Evolutionary conservation across 1,140 invertebrate genomes (phyloP).

Genomic region (Pectinophora gossypiella): DNA sequence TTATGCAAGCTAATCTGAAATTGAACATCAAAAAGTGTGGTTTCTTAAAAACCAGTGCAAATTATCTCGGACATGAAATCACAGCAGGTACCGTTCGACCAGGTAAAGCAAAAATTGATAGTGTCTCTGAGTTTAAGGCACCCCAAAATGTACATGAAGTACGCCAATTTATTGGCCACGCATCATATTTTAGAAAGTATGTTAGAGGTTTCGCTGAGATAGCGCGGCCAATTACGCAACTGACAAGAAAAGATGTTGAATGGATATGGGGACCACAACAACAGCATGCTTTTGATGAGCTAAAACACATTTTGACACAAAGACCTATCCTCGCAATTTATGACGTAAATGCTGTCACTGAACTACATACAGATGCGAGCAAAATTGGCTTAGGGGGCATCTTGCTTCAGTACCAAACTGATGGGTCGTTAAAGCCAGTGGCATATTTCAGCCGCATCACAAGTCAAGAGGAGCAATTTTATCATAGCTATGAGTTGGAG

Average conservation of each 20-base stretch:
- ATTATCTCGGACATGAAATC: conserved; percentile 5
- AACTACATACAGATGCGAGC: conserved; percentile 6
- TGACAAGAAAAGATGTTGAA: conserved; percentile 3
- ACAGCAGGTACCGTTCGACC: conserved; percentile 1
- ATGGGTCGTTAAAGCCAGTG: too few relatives aligned
- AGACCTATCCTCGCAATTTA: conserved; percentile 4
- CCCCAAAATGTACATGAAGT: conserved; percentile 2
- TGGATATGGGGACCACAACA: background rate
- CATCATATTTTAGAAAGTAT: conserved; percentile 2
- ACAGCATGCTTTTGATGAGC: background rate
- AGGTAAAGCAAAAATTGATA: background rate
- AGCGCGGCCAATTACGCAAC: background rate
- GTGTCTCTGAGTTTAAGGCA: background rate
- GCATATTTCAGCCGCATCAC: too few relatives aligned
- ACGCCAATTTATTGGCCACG: background rate
- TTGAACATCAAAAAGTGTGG: conserved; percentile 8
- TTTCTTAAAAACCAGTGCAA: background rate
- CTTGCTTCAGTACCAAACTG: too few relatives aligned
- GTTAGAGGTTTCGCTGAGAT: background rate
- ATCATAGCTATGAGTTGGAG: too few relatives aligned
- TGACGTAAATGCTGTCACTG: background rate
- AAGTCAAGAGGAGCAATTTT: too few relatives aligned
- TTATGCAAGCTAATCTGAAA: too few relatives aligned
- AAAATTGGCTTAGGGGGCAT: too few relatives aligned
- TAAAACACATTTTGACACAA: background rate